These are phyloP conservation scores for Creontiades dilutus DNA, from an alignment of 2,888 invertebrate genomes.

Conservation along the genomic window DNA sequence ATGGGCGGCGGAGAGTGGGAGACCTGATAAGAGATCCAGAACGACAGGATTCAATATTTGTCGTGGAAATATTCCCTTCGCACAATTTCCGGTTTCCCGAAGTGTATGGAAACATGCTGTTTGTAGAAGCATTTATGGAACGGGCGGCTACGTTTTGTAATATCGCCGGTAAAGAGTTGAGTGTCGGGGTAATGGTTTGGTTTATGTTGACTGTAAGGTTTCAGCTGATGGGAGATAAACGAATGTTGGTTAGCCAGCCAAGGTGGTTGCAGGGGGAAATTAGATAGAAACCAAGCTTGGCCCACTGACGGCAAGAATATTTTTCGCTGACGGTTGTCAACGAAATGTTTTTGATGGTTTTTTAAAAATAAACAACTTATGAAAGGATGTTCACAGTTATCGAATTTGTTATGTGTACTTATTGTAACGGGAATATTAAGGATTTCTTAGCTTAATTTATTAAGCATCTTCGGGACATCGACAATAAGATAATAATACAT, in stretches of 20 bases:
- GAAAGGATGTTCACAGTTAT: too few relatives aligned
- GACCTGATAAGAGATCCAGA: constrained; percentile 40
- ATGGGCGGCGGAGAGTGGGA: neutral
- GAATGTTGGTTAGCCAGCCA: neutral
- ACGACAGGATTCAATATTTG: constrained; percentile 54
- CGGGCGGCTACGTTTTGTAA: constrained; percentile 33
- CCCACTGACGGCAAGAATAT: too few relatives aligned
- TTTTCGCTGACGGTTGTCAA: too few relatives aligned
- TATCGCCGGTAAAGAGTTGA: neutral
- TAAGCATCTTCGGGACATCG: too few relatives aligned
- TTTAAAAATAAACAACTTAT: too few relatives aligned
- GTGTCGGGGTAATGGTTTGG: constrained; percentile 3
- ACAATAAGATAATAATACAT: too few relatives aligned
- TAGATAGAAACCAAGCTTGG: too few relatives aligned
- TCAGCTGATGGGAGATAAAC: neutral
- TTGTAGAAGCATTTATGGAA: constrained; percentile 16
- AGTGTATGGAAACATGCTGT: constrained; percentile 35
- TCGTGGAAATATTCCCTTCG: constrained; percentile 41
- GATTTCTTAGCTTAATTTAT: too few relatives aligned
- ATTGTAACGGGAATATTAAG: too few relatives aligned
- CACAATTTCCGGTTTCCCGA: constrained; percentile 40
- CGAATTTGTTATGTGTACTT: too few relatives aligned
- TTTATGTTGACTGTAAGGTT: neutral
- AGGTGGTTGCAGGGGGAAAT: too few relatives aligned
- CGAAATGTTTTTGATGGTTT: too few relatives aligned